Conservation (phyloP, 2,113 vertebrate species). For the Chionis minor region DNA sequence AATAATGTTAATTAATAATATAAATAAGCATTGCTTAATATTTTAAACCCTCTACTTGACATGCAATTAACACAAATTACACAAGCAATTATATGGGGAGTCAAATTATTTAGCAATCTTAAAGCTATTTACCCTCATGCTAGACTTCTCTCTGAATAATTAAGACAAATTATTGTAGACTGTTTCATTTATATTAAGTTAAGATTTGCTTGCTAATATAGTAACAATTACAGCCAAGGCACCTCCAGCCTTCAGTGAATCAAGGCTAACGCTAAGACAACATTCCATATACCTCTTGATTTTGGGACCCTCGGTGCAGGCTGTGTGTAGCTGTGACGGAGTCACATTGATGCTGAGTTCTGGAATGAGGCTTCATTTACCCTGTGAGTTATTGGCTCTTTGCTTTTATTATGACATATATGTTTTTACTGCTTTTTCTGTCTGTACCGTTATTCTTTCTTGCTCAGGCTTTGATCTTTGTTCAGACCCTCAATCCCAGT, state of each 20-base stretch:
- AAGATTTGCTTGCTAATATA: conserved; percentile 3
- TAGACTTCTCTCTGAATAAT: conserved; percentile 59
- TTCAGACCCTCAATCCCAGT: background rate
- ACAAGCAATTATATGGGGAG: conserved; percentile 69
- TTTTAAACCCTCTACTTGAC: conserved; percentile 66
- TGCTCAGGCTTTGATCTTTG: background rate
- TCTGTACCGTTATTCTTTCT: background rate
- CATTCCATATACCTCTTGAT: background rate
- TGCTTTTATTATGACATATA: background rate
- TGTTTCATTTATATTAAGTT: conserved; percentile 44
- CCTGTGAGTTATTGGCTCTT: background rate
- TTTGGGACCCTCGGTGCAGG: background rate
- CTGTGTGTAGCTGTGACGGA: background rate
- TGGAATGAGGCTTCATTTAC: background rate
- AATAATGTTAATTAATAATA: conserved; percentile 61
- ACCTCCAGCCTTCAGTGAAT: background rate
- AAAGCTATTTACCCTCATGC: conserved; percentile 61
- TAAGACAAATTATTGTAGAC: conserved; percentile 58
- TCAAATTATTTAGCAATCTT: conserved; percentile 69
- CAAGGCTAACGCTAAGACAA: background rate
- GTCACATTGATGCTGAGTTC: background rate
- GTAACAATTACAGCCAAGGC: background rate
- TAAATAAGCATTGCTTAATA: conserved; percentile 63
- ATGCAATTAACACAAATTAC: conserved; percentile 76
- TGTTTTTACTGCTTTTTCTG: background rate